A percentile compares a stretch with the other conserved stretches of the same genome.
Conservation (phyloP, 2,113 vertebrate species). For the Salvelinus fontinalis region DNA sequence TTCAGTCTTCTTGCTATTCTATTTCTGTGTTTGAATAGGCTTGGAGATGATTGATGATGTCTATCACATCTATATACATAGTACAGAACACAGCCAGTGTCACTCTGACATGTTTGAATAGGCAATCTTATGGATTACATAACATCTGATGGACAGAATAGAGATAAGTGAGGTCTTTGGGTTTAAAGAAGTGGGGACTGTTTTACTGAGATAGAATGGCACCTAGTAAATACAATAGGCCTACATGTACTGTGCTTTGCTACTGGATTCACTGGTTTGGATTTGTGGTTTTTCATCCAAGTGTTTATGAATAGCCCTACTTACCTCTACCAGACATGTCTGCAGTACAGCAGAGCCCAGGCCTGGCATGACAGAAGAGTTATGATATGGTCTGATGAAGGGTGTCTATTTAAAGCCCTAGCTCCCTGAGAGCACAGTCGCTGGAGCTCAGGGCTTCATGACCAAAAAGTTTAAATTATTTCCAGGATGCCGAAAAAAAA, state of each 20-base stretch:
- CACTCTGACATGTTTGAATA: too few species aligned
- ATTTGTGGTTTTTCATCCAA: neutral
- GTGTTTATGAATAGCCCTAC: neutral
- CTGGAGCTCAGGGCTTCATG: conserved; percentile 49
- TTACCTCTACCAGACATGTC: neutral
- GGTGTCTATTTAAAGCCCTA: conserved; percentile 48
- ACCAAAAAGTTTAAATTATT: conserved; percentile 66
- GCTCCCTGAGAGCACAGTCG: conserved; percentile 17
- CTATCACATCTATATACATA: too few species aligned
- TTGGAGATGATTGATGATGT: too few species aligned
- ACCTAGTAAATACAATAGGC: neutral
- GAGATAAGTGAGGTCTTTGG: neutral
- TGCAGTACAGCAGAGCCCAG: too few species aligned
- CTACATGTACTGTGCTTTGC: neutral
- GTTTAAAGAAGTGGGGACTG: neutral
- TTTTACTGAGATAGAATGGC: neutral
- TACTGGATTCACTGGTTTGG: neutral
- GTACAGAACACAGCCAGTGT: too few species aligned
- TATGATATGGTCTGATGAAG: conserved; percentile 34
- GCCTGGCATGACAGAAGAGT: conserved; percentile 40
- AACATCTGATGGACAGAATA: neutral
- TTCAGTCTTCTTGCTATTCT: too few species aligned
- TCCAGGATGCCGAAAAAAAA: conserved; percentile 45
- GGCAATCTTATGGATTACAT: too few species aligned
- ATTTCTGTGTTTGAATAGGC: too few species aligned